A percentile compares a stretch with the other conserved stretches of the same genome.
Evolutionary conservation across 2,888 invertebrate genomes (phyloP).

Genomic region (Callimorpha dominula): DNA sequence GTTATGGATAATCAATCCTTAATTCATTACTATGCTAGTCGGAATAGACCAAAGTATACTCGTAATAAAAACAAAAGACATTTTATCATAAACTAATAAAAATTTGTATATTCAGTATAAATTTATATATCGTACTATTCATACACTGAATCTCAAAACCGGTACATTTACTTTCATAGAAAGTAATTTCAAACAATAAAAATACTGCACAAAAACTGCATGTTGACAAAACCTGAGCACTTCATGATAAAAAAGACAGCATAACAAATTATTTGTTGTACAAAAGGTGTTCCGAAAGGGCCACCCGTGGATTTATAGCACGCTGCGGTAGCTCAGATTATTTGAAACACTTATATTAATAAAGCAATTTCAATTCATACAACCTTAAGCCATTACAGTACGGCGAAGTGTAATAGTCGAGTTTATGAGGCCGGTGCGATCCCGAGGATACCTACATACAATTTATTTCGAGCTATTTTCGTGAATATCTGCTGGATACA

Average conservation of each 20-base stretch:
- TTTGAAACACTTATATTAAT: slow-evolving; percentile 56
- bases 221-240: no score
- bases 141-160: no score
- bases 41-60: no score
- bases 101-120: no score
- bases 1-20: no score
- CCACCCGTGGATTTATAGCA: slow-evolving; percentile 37
- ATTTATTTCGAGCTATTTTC: slow-evolving; percentile 58
- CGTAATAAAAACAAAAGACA: no score
- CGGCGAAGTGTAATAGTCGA: slow-evolving; percentile 51
- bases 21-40: no score
- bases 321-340: slow-evolving; percentile 47
- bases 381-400: slow-evolving; percentile 58
- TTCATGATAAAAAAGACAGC: slow-evolving; percentile 11
- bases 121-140: no score
- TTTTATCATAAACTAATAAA: no score
- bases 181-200: no score
- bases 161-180: no score
- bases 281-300: slow-evolving; percentile 30
- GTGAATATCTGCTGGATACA: slow-evolving; percentile 49
- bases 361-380: slow-evolving; percentile 67
- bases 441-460: slow-evolving; percentile 47
- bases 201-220: no score
- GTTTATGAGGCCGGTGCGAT: slow-evolving; percentile 52
- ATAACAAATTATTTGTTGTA: slow-evolving; percentile 27